phyloP scores from a whole-genome alignment of 2,888 invertebrate genomes.

The Mellilla xanthometata region DNA sequence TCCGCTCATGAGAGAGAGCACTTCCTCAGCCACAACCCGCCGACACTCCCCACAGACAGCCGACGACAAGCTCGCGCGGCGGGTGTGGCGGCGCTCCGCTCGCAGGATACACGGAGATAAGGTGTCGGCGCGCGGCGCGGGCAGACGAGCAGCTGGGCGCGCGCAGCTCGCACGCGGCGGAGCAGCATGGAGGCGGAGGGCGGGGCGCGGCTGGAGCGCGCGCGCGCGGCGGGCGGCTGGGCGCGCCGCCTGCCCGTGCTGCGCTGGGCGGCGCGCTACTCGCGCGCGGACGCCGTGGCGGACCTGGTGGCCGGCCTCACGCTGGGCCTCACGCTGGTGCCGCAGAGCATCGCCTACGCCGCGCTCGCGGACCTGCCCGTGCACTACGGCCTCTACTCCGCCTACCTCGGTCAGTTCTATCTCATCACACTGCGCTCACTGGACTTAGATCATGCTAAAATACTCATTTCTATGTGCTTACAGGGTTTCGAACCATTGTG shows the following conservation, averaged over 20 bases:
- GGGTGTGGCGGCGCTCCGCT: not conserved
- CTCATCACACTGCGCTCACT: not conserved
- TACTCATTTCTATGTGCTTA: too few relatives aligned
- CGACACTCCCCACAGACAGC: too few relatives aligned
- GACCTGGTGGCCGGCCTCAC: constrained; percentile 95
- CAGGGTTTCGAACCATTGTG: too few relatives aligned
- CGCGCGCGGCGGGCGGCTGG: constrained; percentile 34
- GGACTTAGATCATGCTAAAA: too few relatives aligned
- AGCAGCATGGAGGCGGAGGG: constrained; percentile 39
- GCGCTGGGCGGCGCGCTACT: constrained; percentile 87
- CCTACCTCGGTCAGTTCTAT: constrained; percentile 87
- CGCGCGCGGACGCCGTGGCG: constrained; percentile 85
- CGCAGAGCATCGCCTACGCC: constrained; percentile 96
- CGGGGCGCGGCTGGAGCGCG: constrained; percentile 32
- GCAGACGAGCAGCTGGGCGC: constrained; percentile 19
- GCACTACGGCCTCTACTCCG: constrained; percentile 96
- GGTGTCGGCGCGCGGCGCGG: constrained; percentile 22
- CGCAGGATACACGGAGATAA: constrained; percentile 38
- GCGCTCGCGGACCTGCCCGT: constrained; percentile 92
- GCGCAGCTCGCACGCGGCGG: constrained; percentile 13
- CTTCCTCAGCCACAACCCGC: too few relatives aligned
- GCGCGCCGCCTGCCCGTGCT: constrained; percentile 75
- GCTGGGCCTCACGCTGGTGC: constrained; percentile 94
- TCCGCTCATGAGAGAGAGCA: too few relatives aligned
- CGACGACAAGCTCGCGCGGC: too few relatives aligned